Evolutionary conservation across 1,140 invertebrate species (phyloP).

Genomic region (Drosophila jambulina): DNA sequence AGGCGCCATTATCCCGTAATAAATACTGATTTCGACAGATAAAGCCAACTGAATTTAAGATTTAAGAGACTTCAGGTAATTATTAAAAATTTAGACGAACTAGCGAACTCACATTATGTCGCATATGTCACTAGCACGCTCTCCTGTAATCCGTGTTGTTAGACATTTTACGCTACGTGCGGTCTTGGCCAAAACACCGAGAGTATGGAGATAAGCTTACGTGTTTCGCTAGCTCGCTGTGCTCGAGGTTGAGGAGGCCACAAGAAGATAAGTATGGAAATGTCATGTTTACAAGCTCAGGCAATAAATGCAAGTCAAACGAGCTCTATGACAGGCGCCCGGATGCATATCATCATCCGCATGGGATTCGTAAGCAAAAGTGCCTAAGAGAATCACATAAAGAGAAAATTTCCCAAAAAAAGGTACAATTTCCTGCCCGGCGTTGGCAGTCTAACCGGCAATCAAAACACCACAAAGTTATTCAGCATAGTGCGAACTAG

Average conservation of each 20-base stretch:
- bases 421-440: background rate
- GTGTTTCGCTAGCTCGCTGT: slow-evolving; percentile 25
- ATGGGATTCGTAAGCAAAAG: background rate
- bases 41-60: slow-evolving; percentile 60
- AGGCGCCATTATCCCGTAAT: slow-evolving; percentile 62
- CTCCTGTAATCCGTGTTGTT: slow-evolving; percentile 36
- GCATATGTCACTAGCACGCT: slow-evolving; percentile 36
- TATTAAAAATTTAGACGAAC: slow-evolving; percentile 66
- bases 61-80: slow-evolving; percentile 23
- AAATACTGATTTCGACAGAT: slow-evolving; percentile 72
- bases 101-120: slow-evolving; percentile 55
- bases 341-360: slow-evolving; percentile 13
- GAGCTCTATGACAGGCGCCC: slow-evolving; percentile 50
- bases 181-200: background rate
- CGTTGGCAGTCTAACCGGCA: background rate
- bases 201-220: slow-evolving; percentile 8
- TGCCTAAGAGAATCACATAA: background rate
- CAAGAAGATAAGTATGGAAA: slow-evolving; percentile 69
- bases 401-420: slow-evolving; percentile 55
- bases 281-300: slow-evolving; percentile 70
- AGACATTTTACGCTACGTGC: slow-evolving; percentile 51
- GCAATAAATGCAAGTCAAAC: slow-evolving; percentile 61
- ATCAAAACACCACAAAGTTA: background rate
- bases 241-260: slow-evolving; percentile 8
- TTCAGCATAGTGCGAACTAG: background rate